A percentile compares a stretch with the other conserved stretches of the same genome.
Evolutionary conservation across 2,888 invertebrate genomes (phyloP).

Genomic region (Microchrysa polita): DNA sequence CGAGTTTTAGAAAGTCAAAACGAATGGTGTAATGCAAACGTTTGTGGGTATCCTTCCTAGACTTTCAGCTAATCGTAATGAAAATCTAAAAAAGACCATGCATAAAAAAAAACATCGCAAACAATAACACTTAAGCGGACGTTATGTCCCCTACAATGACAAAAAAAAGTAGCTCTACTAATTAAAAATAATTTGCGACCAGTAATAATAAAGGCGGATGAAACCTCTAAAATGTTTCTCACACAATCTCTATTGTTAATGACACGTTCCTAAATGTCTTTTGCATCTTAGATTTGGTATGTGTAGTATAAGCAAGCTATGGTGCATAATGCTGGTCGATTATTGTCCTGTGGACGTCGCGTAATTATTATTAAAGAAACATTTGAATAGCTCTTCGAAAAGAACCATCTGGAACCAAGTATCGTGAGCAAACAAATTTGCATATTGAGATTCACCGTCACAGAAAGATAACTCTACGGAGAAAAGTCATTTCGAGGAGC

Average conservation of each 20-base stretch:
- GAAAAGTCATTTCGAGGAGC: too few relatives aligned
- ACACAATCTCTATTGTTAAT: too few relatives aligned
- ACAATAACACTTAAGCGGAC: too few relatives aligned
- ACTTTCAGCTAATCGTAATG: background rate
- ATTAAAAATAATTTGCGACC: too few relatives aligned
- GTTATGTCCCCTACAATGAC: too few relatives aligned
- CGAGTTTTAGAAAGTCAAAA: background rate
- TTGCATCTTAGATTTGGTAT: background rate
- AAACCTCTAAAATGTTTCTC: too few relatives aligned
- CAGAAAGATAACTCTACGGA: too few relatives aligned
- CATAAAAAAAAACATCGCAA: background rate
- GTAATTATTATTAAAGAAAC: background rate
- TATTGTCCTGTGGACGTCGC: background rate
- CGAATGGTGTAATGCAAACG: background rate
- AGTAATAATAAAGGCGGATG: too few relatives aligned
- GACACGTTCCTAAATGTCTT: too few relatives aligned
- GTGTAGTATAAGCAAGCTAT: background rate
- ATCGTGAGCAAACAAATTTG: background rate
- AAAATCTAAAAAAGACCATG: background rate
- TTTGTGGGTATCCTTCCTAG: background rate
- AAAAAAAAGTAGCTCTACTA: too few relatives aligned
- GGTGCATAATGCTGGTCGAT: background rate
- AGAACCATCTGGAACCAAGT: constrained; percentile 3
- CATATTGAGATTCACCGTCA: background rate
- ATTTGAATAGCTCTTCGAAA: background rate